Conservation (phyloP, 2,797 vertebrate species). For the Melanogrammus aeglefinus region DNA sequence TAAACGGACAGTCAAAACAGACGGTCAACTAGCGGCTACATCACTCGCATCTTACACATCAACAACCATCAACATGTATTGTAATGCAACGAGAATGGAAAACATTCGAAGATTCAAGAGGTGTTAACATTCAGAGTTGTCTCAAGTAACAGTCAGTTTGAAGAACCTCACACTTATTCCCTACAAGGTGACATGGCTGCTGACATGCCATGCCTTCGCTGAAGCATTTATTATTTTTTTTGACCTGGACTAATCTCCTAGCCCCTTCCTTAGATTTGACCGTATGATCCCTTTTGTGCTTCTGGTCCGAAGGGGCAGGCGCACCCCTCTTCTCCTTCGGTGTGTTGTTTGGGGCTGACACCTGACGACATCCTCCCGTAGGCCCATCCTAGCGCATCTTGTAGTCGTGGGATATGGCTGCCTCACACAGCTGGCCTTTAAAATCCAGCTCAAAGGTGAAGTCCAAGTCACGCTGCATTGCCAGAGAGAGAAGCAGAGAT, state of each 20-base stretch:
- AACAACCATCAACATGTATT: slow-evolving; percentile 58
- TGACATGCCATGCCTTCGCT: slow-evolving; percentile 15
- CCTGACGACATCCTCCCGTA: slow-evolving; percentile 7
- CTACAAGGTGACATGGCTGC: not conserved
- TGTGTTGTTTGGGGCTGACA: not conserved
- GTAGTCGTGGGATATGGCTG: slow-evolving; percentile 93
- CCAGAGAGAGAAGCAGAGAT: slow-evolving; percentile 5
- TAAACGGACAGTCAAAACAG: not conserved
- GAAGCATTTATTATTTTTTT: slow-evolving; percentile 6
- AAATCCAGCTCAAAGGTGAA: slow-evolving; percentile 98
- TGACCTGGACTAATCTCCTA: slow-evolving; percentile 14
- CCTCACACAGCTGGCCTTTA: slow-evolving; percentile 97
- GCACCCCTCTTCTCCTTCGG: slow-evolving; percentile 19
- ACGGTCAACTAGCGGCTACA: slow-evolving; percentile 28
- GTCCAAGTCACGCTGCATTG: slow-evolving; percentile 90
- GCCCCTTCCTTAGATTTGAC: slow-evolving; percentile 8
- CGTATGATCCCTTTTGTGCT: not conserved
- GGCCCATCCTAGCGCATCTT: slow-evolving; percentile 87
- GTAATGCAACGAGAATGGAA: slow-evolving; percentile 16
- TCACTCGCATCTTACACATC: slow-evolving; percentile 46
- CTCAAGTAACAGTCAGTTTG: slow-evolving; percentile 56
- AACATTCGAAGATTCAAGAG: slow-evolving; percentile 45
- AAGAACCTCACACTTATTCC: slow-evolving; percentile 28
- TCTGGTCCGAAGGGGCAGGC: slow-evolving; percentile 10
- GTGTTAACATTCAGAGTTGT: slow-evolving; percentile 65